Evolutionary conservation across 1,140 invertebrate genomes (phyloP).

Genomic region (Neodiprion fabricii): DNA sequence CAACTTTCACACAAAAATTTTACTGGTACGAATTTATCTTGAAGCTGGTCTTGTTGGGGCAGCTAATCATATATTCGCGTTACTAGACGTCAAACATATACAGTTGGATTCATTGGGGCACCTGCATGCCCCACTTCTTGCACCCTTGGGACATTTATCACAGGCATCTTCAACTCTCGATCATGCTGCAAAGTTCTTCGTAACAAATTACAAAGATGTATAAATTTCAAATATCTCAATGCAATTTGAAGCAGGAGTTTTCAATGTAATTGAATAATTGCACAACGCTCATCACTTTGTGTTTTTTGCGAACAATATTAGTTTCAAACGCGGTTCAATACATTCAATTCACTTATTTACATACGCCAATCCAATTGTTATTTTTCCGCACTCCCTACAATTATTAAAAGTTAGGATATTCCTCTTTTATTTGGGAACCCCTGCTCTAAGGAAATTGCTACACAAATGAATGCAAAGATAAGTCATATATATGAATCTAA

Average conservation of each 20-base stretch:
- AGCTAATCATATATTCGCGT: conserved; percentile 50
- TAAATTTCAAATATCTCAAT: conserved; percentile 38
- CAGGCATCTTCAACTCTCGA: conserved; percentile 71
- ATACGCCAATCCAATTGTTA: too few species aligned
- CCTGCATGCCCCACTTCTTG: conserved; percentile 77
- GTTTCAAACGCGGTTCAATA: too few species aligned
- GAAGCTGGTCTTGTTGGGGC: conserved; percentile 57
- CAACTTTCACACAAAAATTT: conserved; percentile 70
- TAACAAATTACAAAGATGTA: conserved; percentile 86
- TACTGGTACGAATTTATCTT: conserved; percentile 67
- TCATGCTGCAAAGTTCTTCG: conserved; percentile 83
- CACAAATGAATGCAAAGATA: too few species aligned
- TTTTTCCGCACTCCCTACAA: too few species aligned
- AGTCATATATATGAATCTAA: background rate
- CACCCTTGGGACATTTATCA: conserved; percentile 72
- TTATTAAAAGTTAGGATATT: too few species aligned
- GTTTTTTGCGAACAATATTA: too few species aligned
- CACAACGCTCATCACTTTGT: too few species aligned
- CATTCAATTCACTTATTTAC: too few species aligned
- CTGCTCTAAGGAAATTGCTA: too few species aligned
- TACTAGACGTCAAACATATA: conserved; percentile 91
- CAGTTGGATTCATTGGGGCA: conserved; percentile 92
- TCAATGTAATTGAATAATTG: too few species aligned
- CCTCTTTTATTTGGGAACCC: too few species aligned
- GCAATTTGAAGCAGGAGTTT: too few species aligned